phyloP scores from a whole-genome alignment of 2,113 vertebrate genomes.

The Scortum barcoo region DNA sequence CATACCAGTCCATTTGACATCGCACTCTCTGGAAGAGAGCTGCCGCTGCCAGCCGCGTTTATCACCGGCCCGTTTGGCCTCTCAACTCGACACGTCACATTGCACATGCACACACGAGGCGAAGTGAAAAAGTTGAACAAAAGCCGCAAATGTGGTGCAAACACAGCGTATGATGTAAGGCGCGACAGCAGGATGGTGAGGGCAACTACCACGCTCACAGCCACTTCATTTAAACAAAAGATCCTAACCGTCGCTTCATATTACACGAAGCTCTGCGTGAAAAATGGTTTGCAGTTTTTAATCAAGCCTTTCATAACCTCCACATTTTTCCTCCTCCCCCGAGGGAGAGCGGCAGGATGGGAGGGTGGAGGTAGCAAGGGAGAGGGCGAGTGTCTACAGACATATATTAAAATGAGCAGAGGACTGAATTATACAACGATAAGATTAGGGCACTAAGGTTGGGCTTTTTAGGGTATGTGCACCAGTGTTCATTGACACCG shows the following conservation, averaged over 20 bases:
- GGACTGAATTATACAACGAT: slow-evolving; percentile 14
- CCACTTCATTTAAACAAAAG: slow-evolving; percentile 62
- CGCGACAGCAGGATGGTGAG: slow-evolving; percentile 34
- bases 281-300: slow-evolving; percentile 67
- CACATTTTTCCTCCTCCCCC: slow-evolving; percentile 26
- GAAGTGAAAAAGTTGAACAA: slow-evolving; percentile 31
- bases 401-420: slow-evolving; percentile 53
- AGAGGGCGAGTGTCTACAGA: slow-evolving; percentile 43
- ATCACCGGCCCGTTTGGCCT: slow-evolving; percentile 54
- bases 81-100: slow-evolving; percentile 54
- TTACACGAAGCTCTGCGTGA: slow-evolving; percentile 44
- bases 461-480: slow-evolving; percentile 11
- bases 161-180: slow-evolving; percentile 42
- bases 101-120: slow-evolving; percentile 33
- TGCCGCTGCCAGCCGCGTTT: slow-evolving; percentile 37
- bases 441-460: slow-evolving; percentile 28
- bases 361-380: slow-evolving; percentile 4
- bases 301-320: slow-evolving; percentile 66
- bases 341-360: slow-evolving; percentile 9
- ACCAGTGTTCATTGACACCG: slow-evolving; percentile 24
- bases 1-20: slow-evolving; percentile 67
- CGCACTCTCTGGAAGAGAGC: slow-evolving; percentile 56
- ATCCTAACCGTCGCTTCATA: slow-evolving; percentile 48
- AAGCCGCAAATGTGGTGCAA: slow-evolving; percentile 12
- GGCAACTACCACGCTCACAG: slow-evolving; percentile 21